These are phyloP conservation scores for Xestia sexstrigata DNA, from an alignment of 2,888 invertebrate genomes.

Conservation along the genomic window DNA sequence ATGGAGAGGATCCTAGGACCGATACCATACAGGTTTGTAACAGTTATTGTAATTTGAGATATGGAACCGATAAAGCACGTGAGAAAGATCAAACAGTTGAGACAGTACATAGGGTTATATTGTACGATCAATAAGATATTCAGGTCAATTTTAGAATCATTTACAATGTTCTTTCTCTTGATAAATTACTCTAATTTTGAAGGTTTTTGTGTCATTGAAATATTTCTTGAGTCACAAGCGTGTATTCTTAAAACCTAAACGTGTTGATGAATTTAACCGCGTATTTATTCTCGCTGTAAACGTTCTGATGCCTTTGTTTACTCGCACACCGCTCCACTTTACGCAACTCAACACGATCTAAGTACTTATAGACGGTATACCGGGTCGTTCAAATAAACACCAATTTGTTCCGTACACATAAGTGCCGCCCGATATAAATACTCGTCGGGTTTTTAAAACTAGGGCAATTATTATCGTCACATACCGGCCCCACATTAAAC, in stretches of 20 bases:
- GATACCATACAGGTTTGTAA: conserved; percentile 95
- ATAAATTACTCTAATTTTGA: neutral
- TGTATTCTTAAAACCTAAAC: conserved; percentile 10
- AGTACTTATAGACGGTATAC: conserved; percentile 23
- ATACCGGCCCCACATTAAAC: conserved; percentile 16
- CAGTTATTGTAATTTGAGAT: neutral
- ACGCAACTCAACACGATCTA: conserved; percentile 10
- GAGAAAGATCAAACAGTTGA: neutral
- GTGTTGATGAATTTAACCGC: neutral
- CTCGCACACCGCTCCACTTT: conserved; percentile 32
- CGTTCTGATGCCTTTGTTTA: conserved; percentile 44
- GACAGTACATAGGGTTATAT: neutral
- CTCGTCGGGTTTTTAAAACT: conserved; percentile 43
- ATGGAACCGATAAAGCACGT: neutral
- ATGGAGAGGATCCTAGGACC: conserved; percentile 99
- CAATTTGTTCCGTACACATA: conserved; percentile 41
- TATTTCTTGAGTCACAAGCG: neutral
- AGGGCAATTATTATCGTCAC: conserved; percentile 43
- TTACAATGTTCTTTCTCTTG: neutral
- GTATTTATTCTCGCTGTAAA: conserved; percentile 25
- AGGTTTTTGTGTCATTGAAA: neutral
- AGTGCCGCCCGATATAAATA: conserved; percentile 51
- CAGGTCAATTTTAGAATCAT: neutral
- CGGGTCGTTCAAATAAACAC: conserved; percentile 49
- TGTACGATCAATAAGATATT: neutral